A percentile compares a stretch with the other conserved stretches of the same genome.
Conservation (phyloP, 1,140 invertebrate species). For the Helicoverpa armigera region DNA sequence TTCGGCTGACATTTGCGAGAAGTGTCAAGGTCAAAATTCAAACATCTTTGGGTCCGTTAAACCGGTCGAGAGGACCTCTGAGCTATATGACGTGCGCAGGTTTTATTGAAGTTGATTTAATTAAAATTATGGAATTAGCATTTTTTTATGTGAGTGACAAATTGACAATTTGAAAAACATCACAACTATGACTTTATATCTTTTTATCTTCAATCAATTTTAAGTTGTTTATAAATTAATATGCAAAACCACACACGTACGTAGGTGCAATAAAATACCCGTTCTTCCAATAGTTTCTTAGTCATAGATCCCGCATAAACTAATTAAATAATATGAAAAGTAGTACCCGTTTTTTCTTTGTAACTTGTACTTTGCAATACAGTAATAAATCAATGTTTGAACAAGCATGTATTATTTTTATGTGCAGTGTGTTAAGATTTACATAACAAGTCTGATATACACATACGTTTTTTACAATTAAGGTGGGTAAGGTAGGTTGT, state of each 20-base stretch:
- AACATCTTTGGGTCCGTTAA: constrained; percentile 47
- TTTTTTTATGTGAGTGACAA: too few relatives aligned
- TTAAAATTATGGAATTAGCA: too few relatives aligned
- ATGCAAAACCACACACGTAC: background rate
- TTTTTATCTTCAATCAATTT: background rate
- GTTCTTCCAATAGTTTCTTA: background rate
- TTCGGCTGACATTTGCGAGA: constrained; percentile 47
- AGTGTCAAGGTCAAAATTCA: constrained; percentile 57
- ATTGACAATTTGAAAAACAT: too few relatives aligned
- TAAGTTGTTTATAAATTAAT: background rate
- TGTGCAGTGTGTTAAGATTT: background rate
- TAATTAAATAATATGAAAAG: constrained; percentile 1
- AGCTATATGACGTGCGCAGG: constrained; percentile 15
- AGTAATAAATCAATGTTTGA: constrained; percentile 6
- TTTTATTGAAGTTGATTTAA: background rate
- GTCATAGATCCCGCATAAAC: background rate
- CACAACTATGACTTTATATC: too few relatives aligned
- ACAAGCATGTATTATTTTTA: background rate
- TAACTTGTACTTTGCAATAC: background rate
- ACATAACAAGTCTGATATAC: background rate
- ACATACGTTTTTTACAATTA: too few relatives aligned
- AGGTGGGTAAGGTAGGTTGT: too few relatives aligned
- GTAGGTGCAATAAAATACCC: background rate
- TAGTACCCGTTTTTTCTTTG: background rate
- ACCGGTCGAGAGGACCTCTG: constrained; percentile 38